Percentiles rank a stretch among this genome's conserved stretches.
Evolutionary conservation across 2,888 invertebrate genomes (phyloP).

Genomic region (Orthosia gracilis): DNA sequence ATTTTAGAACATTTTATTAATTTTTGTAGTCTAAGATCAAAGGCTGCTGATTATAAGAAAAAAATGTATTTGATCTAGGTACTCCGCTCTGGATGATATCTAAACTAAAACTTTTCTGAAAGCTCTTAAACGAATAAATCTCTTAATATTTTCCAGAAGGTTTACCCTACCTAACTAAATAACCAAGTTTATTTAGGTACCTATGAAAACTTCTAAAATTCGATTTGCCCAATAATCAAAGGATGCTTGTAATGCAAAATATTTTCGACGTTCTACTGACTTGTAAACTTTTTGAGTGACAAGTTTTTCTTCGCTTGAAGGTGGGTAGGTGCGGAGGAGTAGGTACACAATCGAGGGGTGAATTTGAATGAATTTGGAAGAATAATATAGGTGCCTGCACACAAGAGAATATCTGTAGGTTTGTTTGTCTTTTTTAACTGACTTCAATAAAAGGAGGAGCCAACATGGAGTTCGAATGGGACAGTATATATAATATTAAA

Average conservation of each 20-base stretch:
- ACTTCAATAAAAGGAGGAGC: too few relatives aligned
- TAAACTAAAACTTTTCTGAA: too few relatives aligned
- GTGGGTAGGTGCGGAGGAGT: constrained; percentile 18
- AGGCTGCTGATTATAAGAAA: too few relatives aligned
- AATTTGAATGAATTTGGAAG: constrained; percentile 62
- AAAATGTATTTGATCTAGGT: too few relatives aligned
- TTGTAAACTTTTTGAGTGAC: constrained; percentile 67
- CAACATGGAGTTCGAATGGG: too few relatives aligned
- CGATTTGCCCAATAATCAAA: constrained; percentile 66
- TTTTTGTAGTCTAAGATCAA: too few relatives aligned
- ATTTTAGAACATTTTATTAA: too few relatives aligned
- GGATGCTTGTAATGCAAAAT: constrained; percentile 71
- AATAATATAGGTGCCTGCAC: not conserved
- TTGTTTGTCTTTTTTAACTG: not conserved
- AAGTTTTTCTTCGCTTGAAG: constrained; percentile 63
- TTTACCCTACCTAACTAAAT: constrained; percentile 21
- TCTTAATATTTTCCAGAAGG: constrained; percentile 6
- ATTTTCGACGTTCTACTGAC: constrained; percentile 58
- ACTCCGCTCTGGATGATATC: too few relatives aligned
- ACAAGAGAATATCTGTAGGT: not conserved
- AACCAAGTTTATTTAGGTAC: constrained; percentile 8
- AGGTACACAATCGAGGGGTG: constrained; percentile 62
- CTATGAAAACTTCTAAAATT: constrained; percentile 59
- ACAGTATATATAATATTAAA: too few relatives aligned
- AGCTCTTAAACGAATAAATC: not conserved